phyloP scores from a whole-genome alignment of 2,888 invertebrate genomes.

The Nowickia ferox region DNA sequence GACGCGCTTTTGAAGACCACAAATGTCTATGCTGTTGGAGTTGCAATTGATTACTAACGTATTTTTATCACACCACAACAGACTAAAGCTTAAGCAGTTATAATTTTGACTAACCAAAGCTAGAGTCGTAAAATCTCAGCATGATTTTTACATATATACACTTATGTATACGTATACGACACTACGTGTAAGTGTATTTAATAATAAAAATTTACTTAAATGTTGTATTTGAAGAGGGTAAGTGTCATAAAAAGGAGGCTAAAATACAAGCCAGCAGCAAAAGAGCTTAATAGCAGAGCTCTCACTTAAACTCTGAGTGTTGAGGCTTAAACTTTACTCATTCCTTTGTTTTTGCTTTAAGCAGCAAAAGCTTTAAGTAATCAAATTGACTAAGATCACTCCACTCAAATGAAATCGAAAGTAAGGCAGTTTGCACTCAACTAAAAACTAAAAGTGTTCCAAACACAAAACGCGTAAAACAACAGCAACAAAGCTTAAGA shows the following conservation, averaged over 20 bases:
- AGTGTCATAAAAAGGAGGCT: slow-evolving; percentile 68
- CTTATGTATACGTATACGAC: slow-evolving; percentile 6
- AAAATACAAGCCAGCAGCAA: slow-evolving; percentile 10
- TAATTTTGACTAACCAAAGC: slow-evolving; percentile 44
- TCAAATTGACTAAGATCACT: background rate
- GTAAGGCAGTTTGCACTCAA: slow-evolving; percentile 55
- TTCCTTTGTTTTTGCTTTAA: background rate
- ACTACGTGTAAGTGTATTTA: background rate
- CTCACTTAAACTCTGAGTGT: slow-evolving; percentile 8
- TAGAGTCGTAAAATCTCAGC: slow-evolving; percentile 39
- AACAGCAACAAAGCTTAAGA: slow-evolving; percentile 10
- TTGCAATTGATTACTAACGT: slow-evolving; percentile 83
- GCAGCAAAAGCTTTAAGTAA: slow-evolving; percentile 38
- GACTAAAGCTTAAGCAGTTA: slow-evolving; percentile 78
- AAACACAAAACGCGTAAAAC: background rate
- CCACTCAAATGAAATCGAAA: slow-evolving; percentile 68
- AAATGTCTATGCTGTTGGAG: slow-evolving; percentile 81
- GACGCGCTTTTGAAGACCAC: slow-evolving; percentile 75
- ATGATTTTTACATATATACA: slow-evolving; percentile 2
- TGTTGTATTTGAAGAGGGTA: slow-evolving; percentile 37
- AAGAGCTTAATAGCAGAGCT: background rate
- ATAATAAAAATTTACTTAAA: background rate
- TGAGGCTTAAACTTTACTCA: slow-evolving; percentile 34
- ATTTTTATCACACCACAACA: slow-evolving; percentile 83
- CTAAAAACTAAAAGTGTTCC: slow-evolving; percentile 13